Evolutionary conservation across 1,140 invertebrate genomes (phyloP).

Genomic region (Tetramorium alpestre): DNA sequence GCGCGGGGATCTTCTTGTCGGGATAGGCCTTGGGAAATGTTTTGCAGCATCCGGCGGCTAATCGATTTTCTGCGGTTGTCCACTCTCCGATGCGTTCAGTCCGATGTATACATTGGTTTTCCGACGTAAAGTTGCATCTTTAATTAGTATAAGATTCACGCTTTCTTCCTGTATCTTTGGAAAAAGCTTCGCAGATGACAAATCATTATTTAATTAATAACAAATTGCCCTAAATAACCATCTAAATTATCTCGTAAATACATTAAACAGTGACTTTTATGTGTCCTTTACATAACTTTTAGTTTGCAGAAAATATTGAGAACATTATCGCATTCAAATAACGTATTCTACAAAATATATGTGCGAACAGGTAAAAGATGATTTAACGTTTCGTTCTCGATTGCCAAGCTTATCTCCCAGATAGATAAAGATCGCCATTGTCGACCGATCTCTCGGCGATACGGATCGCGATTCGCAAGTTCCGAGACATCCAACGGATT

Average conservation of each 20-base stretch:
- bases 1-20: conserved; percentile 15
- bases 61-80: conserved; percentile 24
- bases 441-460: background rate
- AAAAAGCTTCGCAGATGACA: background rate
- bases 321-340: background rate
- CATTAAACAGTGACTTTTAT: background rate
- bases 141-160: background rate
- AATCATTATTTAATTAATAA: background rate
- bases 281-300: background rate
- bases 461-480: conserved; percentile 30
- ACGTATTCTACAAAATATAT: background rate
- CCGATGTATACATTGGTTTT: background rate
- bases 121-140: background rate
- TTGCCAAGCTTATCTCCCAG: background rate
- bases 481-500: conserved; percentile 50
- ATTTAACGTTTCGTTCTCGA: background rate
- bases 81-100: background rate
- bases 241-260: background rate
- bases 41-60: conserved; percentile 20
- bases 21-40: conserved; percentile 16
- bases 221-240: background rate
- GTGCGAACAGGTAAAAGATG: background rate
- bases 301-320: background rate
- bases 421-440: conserved; percentile 35
- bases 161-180: background rate